Conservation (phyloP, 1,140 invertebrate species). For the Drosophila parvula region DNA sequence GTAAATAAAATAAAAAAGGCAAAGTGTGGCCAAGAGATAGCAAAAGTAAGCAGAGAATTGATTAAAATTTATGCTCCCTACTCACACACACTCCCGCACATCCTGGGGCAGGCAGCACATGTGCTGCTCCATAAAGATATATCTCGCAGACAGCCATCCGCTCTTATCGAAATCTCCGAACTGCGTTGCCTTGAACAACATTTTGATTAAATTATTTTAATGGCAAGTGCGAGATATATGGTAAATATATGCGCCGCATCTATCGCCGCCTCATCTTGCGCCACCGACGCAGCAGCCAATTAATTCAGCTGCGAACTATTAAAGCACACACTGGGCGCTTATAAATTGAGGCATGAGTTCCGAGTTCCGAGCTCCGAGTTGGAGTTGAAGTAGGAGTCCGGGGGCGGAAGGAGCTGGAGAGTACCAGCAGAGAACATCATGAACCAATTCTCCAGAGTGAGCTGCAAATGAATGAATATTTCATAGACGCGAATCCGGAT, state of each 20-base stretch:
- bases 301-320: constrained; percentile 81
- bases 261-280: constrained; percentile 25
- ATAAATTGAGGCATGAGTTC: constrained; percentile 67
- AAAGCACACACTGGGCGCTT: constrained; percentile 81
- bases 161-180: constrained; percentile 59
- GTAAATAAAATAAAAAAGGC: constrained; percentile 73
- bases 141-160: constrained; percentile 43
- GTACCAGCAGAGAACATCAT: constrained; percentile 52
- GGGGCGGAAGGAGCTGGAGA: constrained; percentile 22
- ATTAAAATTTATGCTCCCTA: constrained; percentile 75
- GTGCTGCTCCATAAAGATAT: constrained; percentile 66
- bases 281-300: constrained; percentile 62
- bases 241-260: constrained; percentile 64
- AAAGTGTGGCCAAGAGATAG: constrained; percentile 64
- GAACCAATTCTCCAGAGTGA: constrained; percentile 74
- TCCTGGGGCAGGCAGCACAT: constrained; percentile 37
- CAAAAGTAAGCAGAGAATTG: constrained; percentile 77
- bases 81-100: constrained; percentile 1
- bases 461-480: constrained; percentile 81
- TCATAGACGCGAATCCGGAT: constrained; percentile 67
- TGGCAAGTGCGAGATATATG: constrained; percentile 72
- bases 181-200: constrained; percentile 57
- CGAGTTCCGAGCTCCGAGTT: not conserved
- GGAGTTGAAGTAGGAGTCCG: constrained; percentile 22
- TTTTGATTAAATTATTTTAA: constrained; percentile 83